Conservation (phyloP, 1,140 invertebrate genomes). For the Eupristina koningsbergeri region DNA sequence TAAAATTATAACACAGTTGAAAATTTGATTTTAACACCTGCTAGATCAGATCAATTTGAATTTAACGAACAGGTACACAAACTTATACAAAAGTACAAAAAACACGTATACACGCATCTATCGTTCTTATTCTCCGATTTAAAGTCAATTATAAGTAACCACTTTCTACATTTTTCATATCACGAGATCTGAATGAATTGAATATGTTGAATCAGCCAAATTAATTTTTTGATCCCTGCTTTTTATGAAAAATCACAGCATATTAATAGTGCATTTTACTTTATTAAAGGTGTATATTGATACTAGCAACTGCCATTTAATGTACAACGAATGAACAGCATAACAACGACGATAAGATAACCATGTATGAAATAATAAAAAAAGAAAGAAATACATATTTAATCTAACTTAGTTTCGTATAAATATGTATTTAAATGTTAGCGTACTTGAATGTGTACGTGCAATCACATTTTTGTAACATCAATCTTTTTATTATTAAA, state of each 20-base stretch:
- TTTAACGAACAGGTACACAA: background rate
- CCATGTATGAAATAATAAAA: background rate
- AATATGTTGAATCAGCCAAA: constrained; percentile 21
- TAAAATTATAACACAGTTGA: no score
- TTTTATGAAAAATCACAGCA: background rate
- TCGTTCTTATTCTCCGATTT: background rate
- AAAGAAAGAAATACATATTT: background rate
- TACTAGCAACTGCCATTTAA: background rate
- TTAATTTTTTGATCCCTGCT: constrained; percentile 7
- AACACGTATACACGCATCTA: no score
- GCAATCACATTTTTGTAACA: no score
- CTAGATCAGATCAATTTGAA: constrained; percentile 17
- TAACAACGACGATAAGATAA: constrained; percentile 25
- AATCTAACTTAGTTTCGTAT: background rate
- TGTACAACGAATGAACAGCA: constrained; percentile 13
- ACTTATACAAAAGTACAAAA: no score
- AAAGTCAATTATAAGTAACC: constrained; percentile 27
- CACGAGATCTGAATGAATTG: background rate
- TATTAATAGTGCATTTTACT: constrained; percentile 21
- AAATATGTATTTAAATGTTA: constrained; percentile 14
- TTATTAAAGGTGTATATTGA: constrained; percentile 24
- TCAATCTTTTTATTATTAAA: background rate
- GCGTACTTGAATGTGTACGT: background rate
- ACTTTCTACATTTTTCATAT: background rate
- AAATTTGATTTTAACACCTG: constrained; percentile 24